Percentiles rank a stretch among this genome's conserved stretches.
phyloP scores from a whole-genome alignment of 1,140 invertebrate genomes.

The Ptiloglossa arizonensis region DNA sequence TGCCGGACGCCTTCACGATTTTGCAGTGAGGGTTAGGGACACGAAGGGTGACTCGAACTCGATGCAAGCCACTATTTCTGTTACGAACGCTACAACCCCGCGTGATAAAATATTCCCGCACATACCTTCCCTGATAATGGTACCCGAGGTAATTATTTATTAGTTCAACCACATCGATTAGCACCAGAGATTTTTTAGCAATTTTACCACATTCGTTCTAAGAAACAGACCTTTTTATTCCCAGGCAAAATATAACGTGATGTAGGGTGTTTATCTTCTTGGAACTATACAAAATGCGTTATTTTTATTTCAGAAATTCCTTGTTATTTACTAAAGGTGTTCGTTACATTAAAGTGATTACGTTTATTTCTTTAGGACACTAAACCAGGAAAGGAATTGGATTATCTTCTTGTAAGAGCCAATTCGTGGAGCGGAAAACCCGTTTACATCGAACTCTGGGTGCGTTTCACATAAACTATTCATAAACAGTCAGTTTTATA shows the following conservation, averaged over 20 bases:
- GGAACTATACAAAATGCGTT: no score
- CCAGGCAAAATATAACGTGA: no score
- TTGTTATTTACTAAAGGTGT: no score
- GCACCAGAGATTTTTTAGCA: background rate
- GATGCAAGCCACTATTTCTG: conserved; percentile 90
- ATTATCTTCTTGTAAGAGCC: conserved; percentile 89
- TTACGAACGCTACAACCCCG: conserved; percentile 90
- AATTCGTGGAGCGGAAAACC: conserved; percentile 89
- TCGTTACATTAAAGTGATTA: no score
- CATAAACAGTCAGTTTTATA: no score
- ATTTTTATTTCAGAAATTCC: no score
- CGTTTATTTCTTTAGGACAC: conserved; percentile 84
- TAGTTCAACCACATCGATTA: conserved; percentile 18
- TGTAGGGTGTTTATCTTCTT: no score
- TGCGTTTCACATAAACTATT: conserved; percentile 70
- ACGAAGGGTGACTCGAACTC: conserved; percentile 89
- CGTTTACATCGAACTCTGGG: conserved; percentile 90
- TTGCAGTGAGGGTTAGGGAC: conserved; percentile 89
- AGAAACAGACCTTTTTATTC: background rate
- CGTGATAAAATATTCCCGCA: conserved; percentile 92
- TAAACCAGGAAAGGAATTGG: conserved; percentile 90
- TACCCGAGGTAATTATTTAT: conserved; percentile 86
- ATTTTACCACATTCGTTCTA: background rate
- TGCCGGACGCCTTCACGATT: conserved; percentile 90
- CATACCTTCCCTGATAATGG: conserved; percentile 89